Evolutionary conservation across 2,888 invertebrate genomes (phyloP), one percentile per base, ranked within the genome.

Genomic region (Zygogramma bicolorata): DNA sequence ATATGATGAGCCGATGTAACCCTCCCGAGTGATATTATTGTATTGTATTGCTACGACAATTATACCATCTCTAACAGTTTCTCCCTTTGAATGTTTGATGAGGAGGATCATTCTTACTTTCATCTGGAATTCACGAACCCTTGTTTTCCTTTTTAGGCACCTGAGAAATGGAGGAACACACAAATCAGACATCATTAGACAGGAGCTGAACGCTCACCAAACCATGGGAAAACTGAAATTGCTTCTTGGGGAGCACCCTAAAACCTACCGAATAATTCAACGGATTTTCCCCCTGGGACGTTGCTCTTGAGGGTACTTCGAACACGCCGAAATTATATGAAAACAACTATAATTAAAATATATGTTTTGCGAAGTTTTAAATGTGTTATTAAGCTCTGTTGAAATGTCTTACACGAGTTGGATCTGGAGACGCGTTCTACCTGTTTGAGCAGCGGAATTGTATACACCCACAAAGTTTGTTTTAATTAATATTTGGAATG

Each of bases 331-430:
- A 75, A 77, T 78, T 76, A 74, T 76, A 74, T 73, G 71, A 75
- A 70, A 78, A 78, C 76, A 75, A 74, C 74, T 76, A 71, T 76
- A 78, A 78, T 76, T 73, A 75, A 78, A 76, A 78, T 78, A 76
- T 75, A 78, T 76, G 76, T 76, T 76, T 77, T 74, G 62, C 63
- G 71, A 75, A 76, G 73, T 77, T 77, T 76, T 75, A 70, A 76
- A 76, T 61, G 69, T 68, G 74, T 74, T 74, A n/a, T n/a, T n/a
- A n/a, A n/a, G 42, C 42, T 42, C 15, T 15, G 6, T 42, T 42
- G 42, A 42, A 42, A 42, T 42, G n/a, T 42, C 42, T 42, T n/a
- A 42, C 42, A 13, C 13, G 42, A 42, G 15, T 42, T 42, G 42
- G 42, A n/a, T 10, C 42, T 4, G 6, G 34, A 34, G 34, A 34